Evolutionary conservation across 2,888 invertebrate species (phyloP), one percentile per base, ranked within the genome.

Genomic region (Spialia ferax): DNA sequence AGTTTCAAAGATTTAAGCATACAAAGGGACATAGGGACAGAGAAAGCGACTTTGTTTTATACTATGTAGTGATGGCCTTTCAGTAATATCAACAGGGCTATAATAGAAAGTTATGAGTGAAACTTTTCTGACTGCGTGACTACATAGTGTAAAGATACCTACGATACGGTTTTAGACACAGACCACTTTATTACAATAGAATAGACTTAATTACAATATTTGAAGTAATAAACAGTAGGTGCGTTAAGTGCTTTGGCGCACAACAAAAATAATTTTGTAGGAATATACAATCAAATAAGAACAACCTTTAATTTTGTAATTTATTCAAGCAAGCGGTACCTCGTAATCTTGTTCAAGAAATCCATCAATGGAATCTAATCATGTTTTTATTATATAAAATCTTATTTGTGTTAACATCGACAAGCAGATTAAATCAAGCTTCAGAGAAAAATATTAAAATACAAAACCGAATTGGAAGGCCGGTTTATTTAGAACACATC

Each of bases 101-200:
- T n/a, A n/a, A n/a, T 42, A 23, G 59, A 59, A 59, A 59, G 59
- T 55, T 59, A 45, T 20, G 20, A 22, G n/a, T 22, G 20, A 13
- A 57, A 57, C 29, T 22, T 35, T 26, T 23, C 20, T 20, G 20
- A 48, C n/a, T 42, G 42, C 42, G 42, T 42, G 42, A 48, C 48
- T 15, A 23, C 52, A 23, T 8, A 52, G 22, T 23, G 11, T 20
- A 52, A 1, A 23, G 48, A 20, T 10, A 48, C 10, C n/a, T n/a
- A 48, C 18, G 18, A 52, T 23, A 23, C 6, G 15, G 38, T 15
- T 4, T 42, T 2, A 13, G 35, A 0, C 38, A 42, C 38, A 15
- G 38, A 42, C 15, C n/a, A n/a, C n/a, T 42, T 5, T 5, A 4
- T 42, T 6, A 35, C 35, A 32, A 5, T 35, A 13, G 8, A 32